Base-by-base conservation (phyloP, 2,113 vertebrate species). In the Forbesichthys agassizii region DNA sequence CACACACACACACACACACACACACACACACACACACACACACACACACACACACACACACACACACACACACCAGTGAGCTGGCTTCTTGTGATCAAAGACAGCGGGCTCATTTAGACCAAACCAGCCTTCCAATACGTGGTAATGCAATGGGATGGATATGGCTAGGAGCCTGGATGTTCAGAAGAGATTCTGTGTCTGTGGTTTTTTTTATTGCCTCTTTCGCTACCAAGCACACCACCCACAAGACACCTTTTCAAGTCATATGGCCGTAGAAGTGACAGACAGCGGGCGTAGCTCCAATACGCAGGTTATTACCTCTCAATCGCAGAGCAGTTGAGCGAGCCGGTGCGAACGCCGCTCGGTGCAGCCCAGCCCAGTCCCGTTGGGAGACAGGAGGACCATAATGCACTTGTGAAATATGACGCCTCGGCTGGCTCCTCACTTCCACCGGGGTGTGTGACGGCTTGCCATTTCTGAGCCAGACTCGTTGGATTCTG, bases 331-430 rank as follows among this genome's bases (percentile, higher is more conserved):
- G 63, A 59, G 73, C 63, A 46, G 78, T 86, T 87, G 79, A 89
- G 79, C 73, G 79, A 85, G 77, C 65, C 6, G 71, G 67, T 1
- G 5, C 73, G 75, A 81, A 85, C 81, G 69, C 78, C 85, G 86
- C 84, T 88, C 83, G 82, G 86, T 67, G 53, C 65, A 76, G 78
- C 74, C 51, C 65, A 76, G 78, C 74, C 51, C 72, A 16, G 48
- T 79, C 82, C 83, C 66, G 62, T 77, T 36, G 68, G 81, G 83
- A 71, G 64, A 48, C 20, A 27, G 67, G 27, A 46, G 66, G 69
- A 73, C 42, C 46, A 67, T 86, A 84, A 87, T 87, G 85, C 83
- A 82, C 82, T 85, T 74, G 79, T 86, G 88, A 86, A 88, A 90
- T 85, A 89, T 86, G 81, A 86, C 81, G 69, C 83, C 68, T 48